Evolutionary conservation across 2,797 vertebrate genomes (phyloP).

Genomic region (Eutrigla gurnardus): DNA sequence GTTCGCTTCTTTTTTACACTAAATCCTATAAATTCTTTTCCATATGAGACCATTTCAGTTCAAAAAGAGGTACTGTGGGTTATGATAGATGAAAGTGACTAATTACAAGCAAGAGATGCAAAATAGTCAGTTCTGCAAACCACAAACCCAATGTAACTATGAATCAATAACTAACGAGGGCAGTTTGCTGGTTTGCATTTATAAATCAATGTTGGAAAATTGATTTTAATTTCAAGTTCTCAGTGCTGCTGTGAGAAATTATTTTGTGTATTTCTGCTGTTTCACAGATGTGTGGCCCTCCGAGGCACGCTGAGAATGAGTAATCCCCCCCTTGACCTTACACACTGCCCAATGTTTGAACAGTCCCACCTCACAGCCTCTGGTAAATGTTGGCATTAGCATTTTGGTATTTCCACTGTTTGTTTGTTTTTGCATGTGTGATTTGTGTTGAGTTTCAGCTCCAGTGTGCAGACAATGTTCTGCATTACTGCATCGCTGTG

Average conservation of each 20-base stretch:
- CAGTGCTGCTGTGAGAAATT: constrained; percentile 25
- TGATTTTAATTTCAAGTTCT: neutral
- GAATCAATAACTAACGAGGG: neutral
- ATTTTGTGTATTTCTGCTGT: constrained; percentile 28
- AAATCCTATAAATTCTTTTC: neutral
- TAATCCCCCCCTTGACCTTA: constrained; percentile 79
- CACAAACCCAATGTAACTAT: neutral
- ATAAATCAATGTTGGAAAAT: neutral
- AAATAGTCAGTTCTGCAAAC: neutral
- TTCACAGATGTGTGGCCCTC: constrained; percentile 41
- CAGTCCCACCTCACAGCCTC: constrained; percentile 74
- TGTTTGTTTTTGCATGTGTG: constrained; percentile 63
- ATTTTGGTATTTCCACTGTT: constrained; percentile 87
- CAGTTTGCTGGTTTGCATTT: neutral
- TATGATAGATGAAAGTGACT: constrained; percentile 2
- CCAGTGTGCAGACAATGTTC: constrained; percentile 16
- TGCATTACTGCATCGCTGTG: neutral
- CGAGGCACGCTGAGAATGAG: constrained; percentile 64
- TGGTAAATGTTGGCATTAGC: constrained; percentile 88
- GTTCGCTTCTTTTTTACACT: neutral
- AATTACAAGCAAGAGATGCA: neutral
- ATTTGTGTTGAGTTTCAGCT: constrained; percentile 42
- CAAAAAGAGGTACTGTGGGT: neutral
- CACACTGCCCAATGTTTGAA: constrained; percentile 79
- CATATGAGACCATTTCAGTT: neutral